Evolutionary conservation across 2,797 vertebrate genomes (phyloP), one percentile per base, ranked within the genome.

Genomic region (Esox lucius): DNA sequence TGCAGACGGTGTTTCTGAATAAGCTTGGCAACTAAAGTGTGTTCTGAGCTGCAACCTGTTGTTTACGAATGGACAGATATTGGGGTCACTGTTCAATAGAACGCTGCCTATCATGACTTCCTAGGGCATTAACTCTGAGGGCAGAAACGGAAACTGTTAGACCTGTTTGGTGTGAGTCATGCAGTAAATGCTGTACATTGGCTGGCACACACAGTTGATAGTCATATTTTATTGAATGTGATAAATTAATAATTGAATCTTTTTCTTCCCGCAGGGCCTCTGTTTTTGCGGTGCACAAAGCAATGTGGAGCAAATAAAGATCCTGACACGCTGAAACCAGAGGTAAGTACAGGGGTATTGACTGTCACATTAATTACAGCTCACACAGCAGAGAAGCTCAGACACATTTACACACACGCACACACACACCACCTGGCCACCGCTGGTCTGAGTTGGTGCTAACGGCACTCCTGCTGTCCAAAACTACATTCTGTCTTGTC

Each of bases 281-380:
- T 85, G 84, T 88, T 85, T 88, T 75, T 73, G 80, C 19, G 59
- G 46, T 70, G 33, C 80, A 80, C 84, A 84, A 88, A 88, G 90
- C 87, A 81, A 92, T 92, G 92, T 87, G 89, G 90, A 92, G 86
- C 75, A 87, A 86, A 87, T 93, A 91, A 90, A 88, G 86, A 85
- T 84, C 83, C 81, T 87, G 83, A 83, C 67, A 87, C 81, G 61
- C 80, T 77, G 85, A 87, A 86, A 87, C 81, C 74, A 79, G 86
- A 93, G 90, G 92, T 93, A 90, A 11, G 84, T 8, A 70, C 42
- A 24, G 49, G 13, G 19, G 31, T 19, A n/a, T 33, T 35, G 19
- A 22, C 65, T 8, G 66, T 33, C 67, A 13, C n/a, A 31, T 51
- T 78, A 78, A 71, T 76, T 75, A 65, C 68, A 19, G 46, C 26